phyloP scores from a whole-genome alignment of 2,888 invertebrate species.

The Tipula vernalis region DNA sequence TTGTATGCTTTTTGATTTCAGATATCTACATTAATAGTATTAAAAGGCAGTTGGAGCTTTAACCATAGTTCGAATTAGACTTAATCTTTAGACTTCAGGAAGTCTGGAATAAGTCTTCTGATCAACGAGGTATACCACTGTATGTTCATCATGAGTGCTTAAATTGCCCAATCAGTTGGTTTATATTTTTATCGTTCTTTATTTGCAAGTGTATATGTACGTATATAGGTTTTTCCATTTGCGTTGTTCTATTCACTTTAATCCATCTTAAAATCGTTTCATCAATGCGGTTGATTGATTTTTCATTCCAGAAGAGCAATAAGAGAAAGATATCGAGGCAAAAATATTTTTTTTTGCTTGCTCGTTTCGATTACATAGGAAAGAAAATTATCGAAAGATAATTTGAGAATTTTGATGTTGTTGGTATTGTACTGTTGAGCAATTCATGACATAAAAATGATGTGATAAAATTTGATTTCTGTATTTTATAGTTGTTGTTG shows the following conservation, averaged over 20 bases:
- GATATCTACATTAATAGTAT: no score
- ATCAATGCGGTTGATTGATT: background rate
- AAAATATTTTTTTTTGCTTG: background rate
- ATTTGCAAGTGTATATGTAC: background rate
- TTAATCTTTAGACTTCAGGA: no score
- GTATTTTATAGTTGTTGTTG: background rate
- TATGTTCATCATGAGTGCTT: no score
- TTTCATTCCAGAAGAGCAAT: background rate
- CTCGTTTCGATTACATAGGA: background rate
- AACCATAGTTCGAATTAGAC: no score
- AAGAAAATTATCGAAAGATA: background rate
- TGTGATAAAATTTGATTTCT: conserved; percentile 4
- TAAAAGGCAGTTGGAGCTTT: no score
- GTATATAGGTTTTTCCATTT: background rate
- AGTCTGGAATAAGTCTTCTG: no score
- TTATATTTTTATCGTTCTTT: background rate
- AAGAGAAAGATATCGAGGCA: background rate
- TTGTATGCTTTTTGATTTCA: no score
- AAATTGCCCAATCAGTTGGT: background rate
- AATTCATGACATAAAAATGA: background rate
- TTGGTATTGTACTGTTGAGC: background rate
- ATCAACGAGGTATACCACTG: no score
- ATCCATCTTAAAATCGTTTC: background rate
- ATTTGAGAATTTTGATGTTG: background rate
- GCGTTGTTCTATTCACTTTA: background rate